Evolutionary conservation across 2,113 vertebrate species (phyloP), one percentile per base, ranked within the genome.

Genomic region (Mystacornis crossleyi): DNA sequence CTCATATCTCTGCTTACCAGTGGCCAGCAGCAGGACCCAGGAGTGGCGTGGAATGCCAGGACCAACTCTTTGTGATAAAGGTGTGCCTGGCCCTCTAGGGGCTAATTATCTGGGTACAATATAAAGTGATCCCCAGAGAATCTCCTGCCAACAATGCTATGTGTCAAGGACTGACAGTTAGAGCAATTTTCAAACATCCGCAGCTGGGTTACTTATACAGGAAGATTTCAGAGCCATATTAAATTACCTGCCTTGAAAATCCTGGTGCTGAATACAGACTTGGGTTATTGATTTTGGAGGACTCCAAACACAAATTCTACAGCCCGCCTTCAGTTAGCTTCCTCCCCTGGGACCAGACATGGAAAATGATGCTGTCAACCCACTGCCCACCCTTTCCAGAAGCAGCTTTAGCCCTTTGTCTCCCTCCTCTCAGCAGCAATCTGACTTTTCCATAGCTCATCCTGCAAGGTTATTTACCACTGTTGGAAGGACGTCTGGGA

Each of bases 331-430:
- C 47, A 15, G 62, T 78, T 70, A 95, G 64, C 31, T 17, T 58
- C 55, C 28, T 95, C 64, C 55, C 31, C 64, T 67, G 72, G 64
- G 72, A 90, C 38, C 13, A 77, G 42, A 34, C 26, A 29, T 86
- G n/a, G 94, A 93, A 96, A 95, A 97, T 60, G 24, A 64, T 74
- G 64, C 91, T 80, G 71, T 75, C 83, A 96, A 45, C 31, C 14
- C 2, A 0, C 67, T 89, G 77, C 83, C 31, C 65, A 62, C 34
- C 64, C 34, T 65, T 74, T 81, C 70, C 78, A 87, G 72, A 78
- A 84, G 10, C 64, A 86, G 55, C 12, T 93, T 95, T 62, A 84
- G 85, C 26, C 69, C 55, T 81, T 92, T 54, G 18, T 48, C 65
- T 90, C 25, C 14, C 51, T 84, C 8, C 10, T 73, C 19, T 48